Base-by-base conservation (phyloP, 2,888 invertebrate genomes). In the Dilophus febrilis region DNA sequence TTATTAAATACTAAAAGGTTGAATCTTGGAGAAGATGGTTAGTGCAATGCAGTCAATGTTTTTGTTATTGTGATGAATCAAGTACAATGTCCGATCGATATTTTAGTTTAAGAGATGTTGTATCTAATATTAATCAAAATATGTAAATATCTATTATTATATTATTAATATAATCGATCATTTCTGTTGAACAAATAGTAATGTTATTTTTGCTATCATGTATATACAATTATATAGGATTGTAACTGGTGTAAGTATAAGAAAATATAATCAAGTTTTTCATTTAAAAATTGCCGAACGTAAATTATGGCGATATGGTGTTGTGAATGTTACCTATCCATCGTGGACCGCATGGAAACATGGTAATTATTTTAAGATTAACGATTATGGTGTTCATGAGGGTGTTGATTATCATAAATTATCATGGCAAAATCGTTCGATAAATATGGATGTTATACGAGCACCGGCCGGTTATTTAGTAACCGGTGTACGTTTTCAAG, bases 211-310 rank as follows among this genome's bases (percentile, higher is more conserved):
- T 35, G 10, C 4, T 35, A 3, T 35, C 4, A 22, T n/a, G 7
- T 27, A 19, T 18, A 19, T 19, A 19, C 3, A 29, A 11, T 35
- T 29, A 13, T 17, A 31, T 17, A 80, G 80, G 56, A 74, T 84
- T 2, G 71, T 83, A n/a, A 80, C 79, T 1, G 84, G 83, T 1
- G 50, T 83, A 3, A 66, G 73, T 31, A 66, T 84, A 38, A 65
- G 67, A 16, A 84, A 84, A 57, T 58, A 65, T 13, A 75, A 77
- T 33, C 66, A 74, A 42, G 71, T 85, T 22, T 71, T 85, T 49
- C 77, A 83, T 53, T 59, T 84, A 6, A 80, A 82, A 60, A 70
- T 81, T 28, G 72, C 77, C 53, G 70, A 82, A 56, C 79, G 76
- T 1, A 59, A 63, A 26, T 56, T 82, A 32, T 53, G 70, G 2